phyloP scores from a whole-genome alignment of 2,888 invertebrate species.

The Lycaena phlaeas region DNA sequence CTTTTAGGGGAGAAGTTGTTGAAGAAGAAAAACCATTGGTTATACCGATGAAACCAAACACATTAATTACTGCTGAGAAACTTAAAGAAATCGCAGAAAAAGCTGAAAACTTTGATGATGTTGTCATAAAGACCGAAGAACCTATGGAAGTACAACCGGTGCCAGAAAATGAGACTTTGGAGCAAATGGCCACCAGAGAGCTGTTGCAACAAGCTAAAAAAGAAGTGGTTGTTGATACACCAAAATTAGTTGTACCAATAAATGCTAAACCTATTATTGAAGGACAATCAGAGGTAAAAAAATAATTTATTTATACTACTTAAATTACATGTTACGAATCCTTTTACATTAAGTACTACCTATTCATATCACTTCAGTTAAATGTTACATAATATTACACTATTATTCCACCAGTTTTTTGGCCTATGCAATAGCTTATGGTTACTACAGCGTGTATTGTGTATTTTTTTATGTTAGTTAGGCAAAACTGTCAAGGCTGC shows the following conservation, averaged over 20 bases:
- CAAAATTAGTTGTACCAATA: slow-evolving; percentile 69
- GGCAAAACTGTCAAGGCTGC: too few species aligned
- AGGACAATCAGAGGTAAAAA: slow-evolving; percentile 77
- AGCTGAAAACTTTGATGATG: slow-evolving; percentile 64
- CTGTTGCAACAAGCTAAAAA: slow-evolving; percentile 75
- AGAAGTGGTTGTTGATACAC: slow-evolving; percentile 38
- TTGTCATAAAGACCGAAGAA: slow-evolving; percentile 38
- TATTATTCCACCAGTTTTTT: too few species aligned
- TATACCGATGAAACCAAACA: slow-evolving; percentile 77
- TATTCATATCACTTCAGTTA: too few species aligned
- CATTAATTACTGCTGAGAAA: slow-evolving; percentile 65
- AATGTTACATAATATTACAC: too few species aligned
- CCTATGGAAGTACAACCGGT: slow-evolving; percentile 13
- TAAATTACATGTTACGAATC: too few species aligned
- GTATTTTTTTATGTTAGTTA: too few species aligned
- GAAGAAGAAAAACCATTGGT: slow-evolving; percentile 72
- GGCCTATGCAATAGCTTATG: too few species aligned
- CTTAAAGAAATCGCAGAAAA: slow-evolving; percentile 62
- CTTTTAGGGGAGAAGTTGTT: slow-evolving; percentile 63
- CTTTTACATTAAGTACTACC: too few species aligned
- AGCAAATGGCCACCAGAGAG: slow-evolving; percentile 83
- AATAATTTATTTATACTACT: too few species aligned
- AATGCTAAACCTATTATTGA: slow-evolving; percentile 67
- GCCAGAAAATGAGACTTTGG: slow-evolving; percentile 50
- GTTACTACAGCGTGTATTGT: too few species aligned